Evolutionary conservation across 2,888 invertebrate genomes (phyloP).

Genomic region (Penaeus monodon): DNA sequence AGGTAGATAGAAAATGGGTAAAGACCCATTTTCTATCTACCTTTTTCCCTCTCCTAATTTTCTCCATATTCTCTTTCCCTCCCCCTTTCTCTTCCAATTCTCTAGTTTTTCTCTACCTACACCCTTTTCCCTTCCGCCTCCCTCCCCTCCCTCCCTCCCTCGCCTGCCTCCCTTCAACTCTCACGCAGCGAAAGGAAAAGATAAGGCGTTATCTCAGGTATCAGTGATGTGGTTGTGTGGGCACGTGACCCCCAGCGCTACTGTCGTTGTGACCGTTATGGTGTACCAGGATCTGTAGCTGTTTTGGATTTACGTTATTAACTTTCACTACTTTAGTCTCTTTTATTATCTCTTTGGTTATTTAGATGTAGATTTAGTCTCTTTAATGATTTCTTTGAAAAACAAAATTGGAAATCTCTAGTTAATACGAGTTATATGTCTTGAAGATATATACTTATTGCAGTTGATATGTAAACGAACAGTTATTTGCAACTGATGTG

Average conservation of each 20-base stretch:
- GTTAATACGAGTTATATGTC: neutral
- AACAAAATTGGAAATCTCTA: too few relatives aligned
- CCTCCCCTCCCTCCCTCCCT: neutral
- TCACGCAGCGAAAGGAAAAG: neutral
- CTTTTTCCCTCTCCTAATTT: neutral
- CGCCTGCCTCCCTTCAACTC: neutral
- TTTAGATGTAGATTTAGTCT: too few relatives aligned
- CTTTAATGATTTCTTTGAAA: too few relatives aligned
- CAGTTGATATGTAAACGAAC: neutral
- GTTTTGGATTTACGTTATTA: too few relatives aligned
- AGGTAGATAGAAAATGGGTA: too few relatives aligned
- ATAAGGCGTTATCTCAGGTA: neutral
- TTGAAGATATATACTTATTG: neutral
- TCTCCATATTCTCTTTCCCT: neutral
- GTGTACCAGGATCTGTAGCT: too few relatives aligned
- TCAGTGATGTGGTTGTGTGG: neutral
- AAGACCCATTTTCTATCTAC: too few relatives aligned
- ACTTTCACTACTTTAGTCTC: too few relatives aligned
- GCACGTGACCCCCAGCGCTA: too few relatives aligned
- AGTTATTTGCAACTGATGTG: neutral
- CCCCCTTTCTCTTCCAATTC: neutral
- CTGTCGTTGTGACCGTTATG: too few relatives aligned
- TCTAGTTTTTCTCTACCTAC: neutral
- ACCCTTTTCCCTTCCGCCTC: neutral
- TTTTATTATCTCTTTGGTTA: too few relatives aligned